A percentile compares a stretch with the other conserved stretches of the same genome.
These are phyloP conservation scores for Macrophya alboannulata DNA, from an alignment of 2,888 invertebrate species.

Conservation along the genomic window DNA sequence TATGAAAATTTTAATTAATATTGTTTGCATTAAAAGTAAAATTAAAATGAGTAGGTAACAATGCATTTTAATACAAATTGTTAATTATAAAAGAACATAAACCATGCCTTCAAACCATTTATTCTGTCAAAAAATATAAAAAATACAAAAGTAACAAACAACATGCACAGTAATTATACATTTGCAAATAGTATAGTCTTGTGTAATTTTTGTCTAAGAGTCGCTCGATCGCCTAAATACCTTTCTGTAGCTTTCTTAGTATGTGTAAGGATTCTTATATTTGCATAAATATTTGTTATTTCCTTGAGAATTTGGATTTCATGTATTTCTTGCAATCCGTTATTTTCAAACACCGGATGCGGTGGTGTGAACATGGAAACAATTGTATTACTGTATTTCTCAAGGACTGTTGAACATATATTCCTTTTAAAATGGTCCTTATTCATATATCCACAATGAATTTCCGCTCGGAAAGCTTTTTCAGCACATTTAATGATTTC, in stretches of 20 bases:
- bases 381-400: neutral
- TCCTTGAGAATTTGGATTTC: no score
- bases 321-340: neutral
- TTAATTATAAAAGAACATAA: no score
- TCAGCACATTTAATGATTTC: neutral
- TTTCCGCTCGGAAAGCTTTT: neutral
- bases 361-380: neutral
- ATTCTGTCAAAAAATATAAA: no score
- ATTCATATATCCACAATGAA: neutral
- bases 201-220: neutral
- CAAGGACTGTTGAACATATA: neutral
- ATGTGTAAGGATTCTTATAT: neutral
- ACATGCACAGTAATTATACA: neutral
- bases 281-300: neutral
- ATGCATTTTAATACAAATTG: no score
- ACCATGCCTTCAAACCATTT: no score
- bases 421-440: neutral
- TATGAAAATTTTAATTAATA: no score
- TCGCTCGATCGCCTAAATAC: neutral
- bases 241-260: neutral
- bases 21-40: no score
- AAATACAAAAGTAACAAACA: no score
- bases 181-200: neutral
- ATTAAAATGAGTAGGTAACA: no score
- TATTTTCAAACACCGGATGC: neutral